Base-by-base conservation (phyloP, 1,140 invertebrate species). In the Leptestheria dahalacensis region DNA sequence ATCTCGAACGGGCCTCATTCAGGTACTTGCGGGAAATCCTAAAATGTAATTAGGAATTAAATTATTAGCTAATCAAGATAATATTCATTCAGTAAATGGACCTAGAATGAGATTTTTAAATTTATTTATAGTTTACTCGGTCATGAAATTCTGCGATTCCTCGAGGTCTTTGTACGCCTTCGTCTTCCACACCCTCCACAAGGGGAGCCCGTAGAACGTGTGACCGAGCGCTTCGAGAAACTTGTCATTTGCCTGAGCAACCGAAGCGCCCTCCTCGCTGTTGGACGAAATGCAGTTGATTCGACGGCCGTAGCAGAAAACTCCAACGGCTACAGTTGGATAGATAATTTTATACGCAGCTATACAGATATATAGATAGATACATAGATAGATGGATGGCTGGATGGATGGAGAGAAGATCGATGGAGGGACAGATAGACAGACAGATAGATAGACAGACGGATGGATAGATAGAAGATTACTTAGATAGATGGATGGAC, bases 251-350 rank as follows among this genome's bases (percentile, higher is more conserved):
- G 48, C 28, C 41, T 29, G 9, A 20, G 48, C 33, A 25, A 60
- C 33, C 18, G 25, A 25, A 18, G 49, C 33, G 46, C 48, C 26
- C n/a, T 52, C 48, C 21, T 15, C 21, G 15, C 4, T 25, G n/a
- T 59, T 59, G 21, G 33, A 48, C 1, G 57, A 59, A 21, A 60
- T 26, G 48, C 58, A 60, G 23, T 41, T 24, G 18, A 60, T 1
- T 28, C 58, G 47, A 23, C 6, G 49, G 25, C 58, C 58, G 26
- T 60, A 60, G 28, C 58, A 60, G 41, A 60, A 24, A 23, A 60
- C 49, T 18, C 58, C 51, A 20, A 60, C 48, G 11, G 48, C 58
- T 55, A 29, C 26, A 55, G 20, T 15, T 25, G 3, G 4, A 10
- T 26, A 12, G 12, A 28, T 28, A 41, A 41, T 41, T 56, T 20